A percentile compares a stretch with the other conserved stretches of the same genome.
Conservation (phyloP, 1,140 invertebrate genomes). For the Leptestheria dahalacensis region DNA sequence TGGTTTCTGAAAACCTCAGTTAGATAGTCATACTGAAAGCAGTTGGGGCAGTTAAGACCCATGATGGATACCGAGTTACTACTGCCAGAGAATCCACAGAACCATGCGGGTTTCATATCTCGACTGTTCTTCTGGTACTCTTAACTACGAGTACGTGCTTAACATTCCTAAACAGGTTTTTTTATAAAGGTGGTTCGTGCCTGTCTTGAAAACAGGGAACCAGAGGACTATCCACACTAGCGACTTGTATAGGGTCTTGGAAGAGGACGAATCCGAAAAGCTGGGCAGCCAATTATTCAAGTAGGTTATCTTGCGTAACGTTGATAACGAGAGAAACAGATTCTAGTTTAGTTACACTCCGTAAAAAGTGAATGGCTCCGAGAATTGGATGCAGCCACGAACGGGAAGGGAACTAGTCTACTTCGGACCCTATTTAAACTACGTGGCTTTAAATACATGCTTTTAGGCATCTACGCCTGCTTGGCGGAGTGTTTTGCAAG, state of each 20-base stretch:
- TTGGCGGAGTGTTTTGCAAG: slow-evolving; percentile 25
- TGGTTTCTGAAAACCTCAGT: too few relatives aligned
- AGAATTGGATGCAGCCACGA: slow-evolving; percentile 22
- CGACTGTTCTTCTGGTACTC: too few relatives aligned
- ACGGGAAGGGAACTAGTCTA: slow-evolving; percentile 24
- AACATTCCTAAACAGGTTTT: too few relatives aligned
- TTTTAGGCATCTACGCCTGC: slow-evolving; percentile 28
- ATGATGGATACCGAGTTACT: too few relatives aligned
- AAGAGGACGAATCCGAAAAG: slow-evolving; percentile 36
- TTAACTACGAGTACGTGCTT: too few relatives aligned
- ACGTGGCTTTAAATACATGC: slow-evolving; percentile 27
- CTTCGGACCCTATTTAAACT: slow-evolving; percentile 24
- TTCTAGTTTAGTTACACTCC: background rate
- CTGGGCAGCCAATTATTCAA: slow-evolving; percentile 42
- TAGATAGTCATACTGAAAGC: too few relatives aligned
- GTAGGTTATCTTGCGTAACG: too few relatives aligned
- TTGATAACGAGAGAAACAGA: too few relatives aligned
- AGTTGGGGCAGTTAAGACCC: too few relatives aligned
- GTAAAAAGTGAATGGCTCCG: slow-evolving; percentile 27
- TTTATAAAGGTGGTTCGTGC: slow-evolving; percentile 26
- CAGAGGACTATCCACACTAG: slow-evolving; percentile 25
- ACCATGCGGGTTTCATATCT: too few relatives aligned
- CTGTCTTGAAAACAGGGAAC: slow-evolving; percentile 25
- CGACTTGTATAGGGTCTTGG: slow-evolving; percentile 23
- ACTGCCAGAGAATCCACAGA: too few relatives aligned